These are phyloP conservation scores for Tympanoctomys barrerae DNA, from an alignment of 2,797 vertebrate genomes.

Conservation along the genomic window DNA sequence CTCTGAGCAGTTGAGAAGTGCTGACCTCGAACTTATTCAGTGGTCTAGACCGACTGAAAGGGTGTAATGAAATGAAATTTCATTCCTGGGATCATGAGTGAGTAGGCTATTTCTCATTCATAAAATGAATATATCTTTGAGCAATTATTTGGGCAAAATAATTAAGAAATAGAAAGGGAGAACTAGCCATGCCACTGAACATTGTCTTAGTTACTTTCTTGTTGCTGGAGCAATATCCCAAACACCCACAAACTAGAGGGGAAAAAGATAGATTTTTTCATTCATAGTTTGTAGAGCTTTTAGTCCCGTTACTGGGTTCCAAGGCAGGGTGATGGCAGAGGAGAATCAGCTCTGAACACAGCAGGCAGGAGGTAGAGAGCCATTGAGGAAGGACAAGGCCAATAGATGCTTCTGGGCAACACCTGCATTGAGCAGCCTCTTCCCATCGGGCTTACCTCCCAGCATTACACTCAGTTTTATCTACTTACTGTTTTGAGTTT, in stretches of 20 bases:
- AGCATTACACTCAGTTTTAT: not conserved
- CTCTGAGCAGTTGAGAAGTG: not conserved
- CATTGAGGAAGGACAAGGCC: not conserved
- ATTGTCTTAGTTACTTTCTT: not conserved
- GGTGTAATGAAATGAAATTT: not conserved
- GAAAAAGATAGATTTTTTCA: not conserved
- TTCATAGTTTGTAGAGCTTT: not conserved
- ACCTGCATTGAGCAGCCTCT: not conserved
- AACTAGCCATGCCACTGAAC: not conserved
- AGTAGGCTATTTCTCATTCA: not conserved
- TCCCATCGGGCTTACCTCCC: not conserved
- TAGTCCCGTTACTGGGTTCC: not conserved
- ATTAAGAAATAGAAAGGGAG: not conserved
- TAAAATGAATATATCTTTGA: not conserved
- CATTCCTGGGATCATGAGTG: not conserved
- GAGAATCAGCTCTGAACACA: not conserved
- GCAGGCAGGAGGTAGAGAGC: not conserved
- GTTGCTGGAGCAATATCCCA: not conserved
- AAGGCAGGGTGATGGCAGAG: not conserved
- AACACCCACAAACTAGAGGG: not conserved
- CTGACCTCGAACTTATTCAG: not conserved
- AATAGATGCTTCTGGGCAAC: too few species aligned
- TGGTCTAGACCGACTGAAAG: not conserved
- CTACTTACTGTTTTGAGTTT: not conserved
- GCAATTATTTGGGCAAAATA: not conserved